These are phyloP conservation scores for Larimichthys crocea DNA, from an alignment of 2,113 vertebrate genomes.

Conservation along the genomic window DNA sequence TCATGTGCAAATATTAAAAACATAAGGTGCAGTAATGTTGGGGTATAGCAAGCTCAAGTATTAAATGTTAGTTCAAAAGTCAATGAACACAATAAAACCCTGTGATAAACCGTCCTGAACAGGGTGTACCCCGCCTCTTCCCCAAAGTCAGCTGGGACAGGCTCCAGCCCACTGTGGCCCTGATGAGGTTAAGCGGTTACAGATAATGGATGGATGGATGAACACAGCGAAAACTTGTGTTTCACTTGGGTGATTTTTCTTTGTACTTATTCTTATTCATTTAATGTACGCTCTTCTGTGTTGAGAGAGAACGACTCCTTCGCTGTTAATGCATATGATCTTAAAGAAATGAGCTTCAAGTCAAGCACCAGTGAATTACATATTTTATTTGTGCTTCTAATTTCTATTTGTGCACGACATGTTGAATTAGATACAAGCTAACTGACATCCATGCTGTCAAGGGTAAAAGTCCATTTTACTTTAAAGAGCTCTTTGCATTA, in stretches of 20 bases:
- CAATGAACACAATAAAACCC: not conserved
- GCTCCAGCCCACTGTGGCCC: too few species aligned
- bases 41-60: not conserved
- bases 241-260: not conserved
- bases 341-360: not conserved
- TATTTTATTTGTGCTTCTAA: not conserved
- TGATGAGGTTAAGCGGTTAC: too few species aligned
- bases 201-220: too few species aligned
- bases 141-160: too few species aligned
- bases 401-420: not conserved
- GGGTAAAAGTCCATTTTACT: slow-evolving; percentile 35
- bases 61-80: not conserved
- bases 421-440: not conserved
- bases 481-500: slow-evolving; percentile 28
- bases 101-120: too few species aligned
- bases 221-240: not conserved
- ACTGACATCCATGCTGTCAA: not conserved
- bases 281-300: not conserved
- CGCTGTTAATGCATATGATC: not conserved
- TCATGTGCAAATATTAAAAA: not conserved
- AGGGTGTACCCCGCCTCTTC: too few species aligned
- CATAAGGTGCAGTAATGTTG: not conserved
- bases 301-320: not conserved
- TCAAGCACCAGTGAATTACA: not conserved
- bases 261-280: not conserved